These are phyloP conservation scores for Volucella zonaria DNA, from an alignment of 2,888 invertebrate species.

Conservation along the genomic window DNA sequence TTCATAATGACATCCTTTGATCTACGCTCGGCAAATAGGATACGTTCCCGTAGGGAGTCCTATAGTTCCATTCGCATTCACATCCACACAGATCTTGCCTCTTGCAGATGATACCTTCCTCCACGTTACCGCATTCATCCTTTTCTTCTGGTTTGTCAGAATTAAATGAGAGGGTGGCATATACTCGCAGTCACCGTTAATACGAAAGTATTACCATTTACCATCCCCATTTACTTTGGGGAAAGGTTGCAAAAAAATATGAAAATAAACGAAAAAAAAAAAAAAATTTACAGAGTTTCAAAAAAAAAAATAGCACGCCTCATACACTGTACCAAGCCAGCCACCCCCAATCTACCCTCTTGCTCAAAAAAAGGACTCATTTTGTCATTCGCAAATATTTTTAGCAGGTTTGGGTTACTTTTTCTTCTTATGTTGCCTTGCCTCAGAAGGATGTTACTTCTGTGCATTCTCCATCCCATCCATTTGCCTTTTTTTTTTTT, in stretches of 20 bases:
- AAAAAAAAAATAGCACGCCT: conserved; percentile 55
- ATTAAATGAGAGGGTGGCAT: conserved; percentile 44
- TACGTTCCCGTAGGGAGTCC: conserved; percentile 69
- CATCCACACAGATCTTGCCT: conserved; percentile 31
- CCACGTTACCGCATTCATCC: conserved; percentile 48
- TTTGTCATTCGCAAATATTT: conserved; percentile 59
- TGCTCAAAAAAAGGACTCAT: conserved; percentile 66
- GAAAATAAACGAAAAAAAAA: conserved; percentile 13
- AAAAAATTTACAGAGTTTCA: conserved; percentile 29
- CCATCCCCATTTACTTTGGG: conserved; percentile 17
- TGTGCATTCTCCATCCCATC: conserved; percentile 35
- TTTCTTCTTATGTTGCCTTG: conserved; percentile 30
- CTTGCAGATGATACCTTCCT: conserved; percentile 47
- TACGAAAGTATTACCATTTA: conserved; percentile 63
- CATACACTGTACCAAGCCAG: conserved; percentile 15
- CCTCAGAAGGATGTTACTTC: conserved; percentile 52
- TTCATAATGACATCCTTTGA: conserved; percentile 73
- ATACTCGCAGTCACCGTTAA: neutral
- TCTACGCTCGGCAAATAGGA: conserved; percentile 67
- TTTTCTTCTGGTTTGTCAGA: conserved; percentile 32
- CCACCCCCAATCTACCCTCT: conserved; percentile 7
- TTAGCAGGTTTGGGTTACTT: conserved; percentile 1
- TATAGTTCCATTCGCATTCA: conserved; percentile 41
- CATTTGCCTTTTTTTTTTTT: conserved; percentile 63
- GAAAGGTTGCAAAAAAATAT: neutral